These are phyloP conservation scores for Scolopax bukidnonensis DNA, from an alignment of 2,797 vertebrate genomes.

Conservation along the genomic window DNA sequence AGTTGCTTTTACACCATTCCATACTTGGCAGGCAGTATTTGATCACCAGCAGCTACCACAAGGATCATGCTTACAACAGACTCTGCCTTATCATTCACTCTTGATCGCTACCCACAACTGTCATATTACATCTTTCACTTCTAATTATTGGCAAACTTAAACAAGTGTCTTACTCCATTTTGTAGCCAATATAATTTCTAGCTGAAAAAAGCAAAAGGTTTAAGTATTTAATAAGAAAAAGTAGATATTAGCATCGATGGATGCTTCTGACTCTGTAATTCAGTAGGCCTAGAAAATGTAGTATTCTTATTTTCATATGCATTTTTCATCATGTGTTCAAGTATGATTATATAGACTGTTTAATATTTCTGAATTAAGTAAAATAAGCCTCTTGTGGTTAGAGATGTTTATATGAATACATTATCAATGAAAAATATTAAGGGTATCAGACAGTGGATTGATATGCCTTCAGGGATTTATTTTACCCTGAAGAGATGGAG, in stretches of 20 bases:
- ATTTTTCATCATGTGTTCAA: not conserved
- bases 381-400: not conserved
- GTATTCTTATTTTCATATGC: not conserved
- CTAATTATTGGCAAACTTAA: not conserved
- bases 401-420: too few relatives aligned
- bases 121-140: not conserved
- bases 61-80: fast-evolving
- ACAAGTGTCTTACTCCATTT: not conserved
- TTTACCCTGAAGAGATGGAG: not conserved
- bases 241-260: not conserved
- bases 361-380: not conserved
- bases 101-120: not conserved
- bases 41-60: not conserved
- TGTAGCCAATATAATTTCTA: not conserved
- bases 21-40: not conserved
- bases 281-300: not conserved
- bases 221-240: not conserved
- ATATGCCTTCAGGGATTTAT: not conserved
- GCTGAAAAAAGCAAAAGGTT: not conserved
- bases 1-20: not conserved
- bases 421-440: too few relatives aligned
- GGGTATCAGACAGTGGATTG: too few relatives aligned
- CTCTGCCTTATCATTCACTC: not conserved
- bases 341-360: not conserved
- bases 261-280: not conserved